Evolutionary conservation across 2,888 invertebrate species (phyloP), one percentile per base, ranked within the genome.

Genomic region (Anarsia innoxiella): DNA sequence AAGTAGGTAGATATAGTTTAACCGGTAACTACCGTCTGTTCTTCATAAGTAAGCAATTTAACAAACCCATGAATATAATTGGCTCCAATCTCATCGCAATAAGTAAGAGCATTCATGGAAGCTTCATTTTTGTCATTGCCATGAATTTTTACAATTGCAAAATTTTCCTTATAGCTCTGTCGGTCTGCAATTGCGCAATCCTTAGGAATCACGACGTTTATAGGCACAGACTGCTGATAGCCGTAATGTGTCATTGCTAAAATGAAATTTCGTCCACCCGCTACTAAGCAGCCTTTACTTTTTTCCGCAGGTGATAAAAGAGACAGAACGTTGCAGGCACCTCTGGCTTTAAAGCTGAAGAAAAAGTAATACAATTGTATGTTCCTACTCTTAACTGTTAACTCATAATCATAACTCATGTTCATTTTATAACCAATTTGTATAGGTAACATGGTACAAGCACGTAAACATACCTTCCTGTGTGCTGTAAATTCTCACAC

Each of bases 381-480:
- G n/a, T n/a, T n/a, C n/a, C n/a, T n/a, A n/a, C n/a, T n/a, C n/a
- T n/a, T n/a, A n/a, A n/a, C n/a, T n/a, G n/a, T n/a, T n/a, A n/a
- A n/a, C n/a, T n/a, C n/a, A n/a, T n/a, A n/a, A n/a, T n/a, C n/a
- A n/a, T n/a, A n/a, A n/a, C n/a, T n/a, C n/a, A n/a, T n/a, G n/a
- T n/a, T n/a, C n/a, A n/a, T n/a, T n/a, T n/a, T n/a, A n/a, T n/a
- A n/a, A n/a, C n/a, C n/a, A n/a, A n/a, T n/a, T n/a, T n/a, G n/a
- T n/a, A n/a, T n/a, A n/a, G n/a, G n/a, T n/a, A n/a, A n/a, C n/a
- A n/a, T n/a, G n/a, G n/a, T n/a, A n/a, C n/a, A n/a, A n/a, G n/a
- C n/a, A n/a, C n/a, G n/a, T n/a, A n/a, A n/a, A n/a, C n/a, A n/a
- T 68, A 91, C 90, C 92, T 93, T 56, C 94, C 94, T 6, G 94